Base-by-base conservation (phyloP, 1,140 invertebrate species). In the Reticulitermes speratus region DNA sequence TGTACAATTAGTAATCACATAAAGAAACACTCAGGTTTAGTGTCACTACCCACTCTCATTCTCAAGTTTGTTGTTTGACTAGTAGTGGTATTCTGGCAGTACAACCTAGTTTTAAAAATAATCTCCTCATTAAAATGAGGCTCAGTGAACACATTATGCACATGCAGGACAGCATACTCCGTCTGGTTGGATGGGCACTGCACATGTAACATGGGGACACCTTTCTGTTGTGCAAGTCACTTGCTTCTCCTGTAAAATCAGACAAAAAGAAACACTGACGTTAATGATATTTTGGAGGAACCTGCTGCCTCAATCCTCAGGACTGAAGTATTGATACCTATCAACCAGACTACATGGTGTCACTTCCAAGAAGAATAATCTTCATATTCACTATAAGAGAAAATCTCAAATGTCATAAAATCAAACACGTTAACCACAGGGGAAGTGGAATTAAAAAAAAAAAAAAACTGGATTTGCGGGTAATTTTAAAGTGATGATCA, bases 191-290 rank as follows among this genome's bases (percentile, higher is more conserved):
- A 85, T 86, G 21, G 84, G 84, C 48, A 86, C 87, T 83, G 59
- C 38, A 69, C 87, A 87, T 38, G 65, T 82, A 30, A 87, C 25
- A 52, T 86, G 44, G 9, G 87, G 83, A 83, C 90, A 91, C 32
- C 88, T 89, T 44, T 89, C 89, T 45, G 88, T 88, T 86, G 89
- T 88, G 75, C 89, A 91, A 81, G 89, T 90, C 12, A 90, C 89
- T 83, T 90, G 89, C 7, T 88, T 89, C 55, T 89, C 88, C 87
- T 88, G 86, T 16, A 55, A 12, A 55, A 21, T 75, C 44, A 84
- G 55, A 30, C 38, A 85, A 83, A 32, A 30, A 32, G 12, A 82
- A 30, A 82, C 38, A 38, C 38, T 38, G 5, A 2, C 38, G 5
- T 38, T 38, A 38, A 38, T 81, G 1, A 11, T n/a, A 23, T 81